These are phyloP conservation scores for Pyrgilauda ruficollis DNA, from an alignment of 2,113 vertebrate species.

Conservation along the genomic window DNA sequence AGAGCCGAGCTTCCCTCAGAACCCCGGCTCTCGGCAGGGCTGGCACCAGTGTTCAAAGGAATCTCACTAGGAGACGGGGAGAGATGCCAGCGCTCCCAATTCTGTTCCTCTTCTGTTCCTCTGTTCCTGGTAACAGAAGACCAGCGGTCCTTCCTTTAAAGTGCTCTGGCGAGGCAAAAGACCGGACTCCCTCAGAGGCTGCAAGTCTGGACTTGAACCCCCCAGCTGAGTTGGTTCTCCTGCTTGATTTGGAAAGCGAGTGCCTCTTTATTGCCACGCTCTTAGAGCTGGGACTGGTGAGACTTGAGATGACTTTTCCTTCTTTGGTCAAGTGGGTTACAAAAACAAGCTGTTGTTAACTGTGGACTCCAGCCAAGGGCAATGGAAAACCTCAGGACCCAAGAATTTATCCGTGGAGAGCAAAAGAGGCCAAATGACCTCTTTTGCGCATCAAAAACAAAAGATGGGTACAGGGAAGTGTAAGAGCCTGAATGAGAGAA, in stretches of 20 bases:
- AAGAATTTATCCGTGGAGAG: background rate
- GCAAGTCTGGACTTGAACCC: background rate
- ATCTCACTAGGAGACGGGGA: background rate
- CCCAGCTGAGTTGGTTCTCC: background rate
- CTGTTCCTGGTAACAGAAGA: background rate
- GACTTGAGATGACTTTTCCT: background rate
- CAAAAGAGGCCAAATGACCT: background rate
- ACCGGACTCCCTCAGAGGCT: background rate
- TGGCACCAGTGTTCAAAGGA: too few relatives aligned
- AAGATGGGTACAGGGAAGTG: too few relatives aligned
- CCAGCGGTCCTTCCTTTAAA: too few relatives aligned
- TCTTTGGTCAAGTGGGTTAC: background rate
- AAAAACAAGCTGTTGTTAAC: background rate
- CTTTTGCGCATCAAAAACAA: background rate
- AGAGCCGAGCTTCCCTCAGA: background rate
- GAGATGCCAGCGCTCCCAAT: background rate
- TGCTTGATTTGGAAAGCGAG: background rate
- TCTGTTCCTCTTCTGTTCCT: too few relatives aligned
- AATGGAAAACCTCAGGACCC: background rate
- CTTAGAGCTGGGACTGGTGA: background rate
- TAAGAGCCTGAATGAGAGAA: too few relatives aligned
- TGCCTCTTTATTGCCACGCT: background rate
- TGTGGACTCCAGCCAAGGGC: background rate
- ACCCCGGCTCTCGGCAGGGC: rapidly evolving
- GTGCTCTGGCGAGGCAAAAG: background rate